phyloP scores from a whole-genome alignment of 2,888 invertebrate species.

The Hemistola chrysoprasaria region DNA sequence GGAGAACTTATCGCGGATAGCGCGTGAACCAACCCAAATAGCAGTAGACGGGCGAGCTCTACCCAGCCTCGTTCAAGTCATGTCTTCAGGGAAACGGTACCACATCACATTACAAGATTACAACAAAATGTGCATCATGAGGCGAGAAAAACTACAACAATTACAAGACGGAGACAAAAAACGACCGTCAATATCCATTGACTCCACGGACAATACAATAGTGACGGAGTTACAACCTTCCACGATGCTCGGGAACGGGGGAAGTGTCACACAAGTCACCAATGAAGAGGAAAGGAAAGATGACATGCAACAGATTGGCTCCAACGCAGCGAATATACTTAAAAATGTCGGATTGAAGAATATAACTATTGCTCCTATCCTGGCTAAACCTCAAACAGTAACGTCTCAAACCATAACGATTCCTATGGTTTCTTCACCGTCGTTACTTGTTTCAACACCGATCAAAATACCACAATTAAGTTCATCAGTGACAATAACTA shows the following conservation, averaged over 20 bases:
- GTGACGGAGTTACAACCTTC: constrained; percentile 69
- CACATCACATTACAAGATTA: constrained; percentile 90
- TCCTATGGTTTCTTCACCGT: constrained; percentile 50
- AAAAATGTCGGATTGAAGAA: constrained; percentile 76
- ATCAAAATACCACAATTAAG: constrained; percentile 60
- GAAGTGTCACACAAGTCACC: constrained; percentile 57
- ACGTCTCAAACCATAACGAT: constrained; percentile 54
- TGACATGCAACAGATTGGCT: constrained; percentile 49
- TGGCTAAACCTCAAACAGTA: constrained; percentile 64
- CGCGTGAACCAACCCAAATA: constrained; percentile 75
- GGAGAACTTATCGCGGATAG: constrained; percentile 67
- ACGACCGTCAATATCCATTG: no score
- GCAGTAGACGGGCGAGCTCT: constrained; percentile 82
- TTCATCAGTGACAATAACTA: constrained; percentile 58
- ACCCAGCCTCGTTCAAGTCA: constrained; percentile 87
- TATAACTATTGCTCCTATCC: constrained; percentile 74
- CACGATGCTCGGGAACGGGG: constrained; percentile 64
- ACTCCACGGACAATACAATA: constrained; percentile 45
- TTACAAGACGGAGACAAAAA: constrained; percentile 75
- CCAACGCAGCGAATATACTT: constrained; percentile 68
- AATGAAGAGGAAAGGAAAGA: constrained; percentile 46
- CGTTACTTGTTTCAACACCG: constrained; percentile 52
- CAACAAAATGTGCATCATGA: constrained; percentile 89
- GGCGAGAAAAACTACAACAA: constrained; percentile 85
- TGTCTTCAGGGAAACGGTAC: constrained; percentile 89